Conservation (phyloP, 1,140 invertebrate genomes). For the Theocolax elegans region DNA sequence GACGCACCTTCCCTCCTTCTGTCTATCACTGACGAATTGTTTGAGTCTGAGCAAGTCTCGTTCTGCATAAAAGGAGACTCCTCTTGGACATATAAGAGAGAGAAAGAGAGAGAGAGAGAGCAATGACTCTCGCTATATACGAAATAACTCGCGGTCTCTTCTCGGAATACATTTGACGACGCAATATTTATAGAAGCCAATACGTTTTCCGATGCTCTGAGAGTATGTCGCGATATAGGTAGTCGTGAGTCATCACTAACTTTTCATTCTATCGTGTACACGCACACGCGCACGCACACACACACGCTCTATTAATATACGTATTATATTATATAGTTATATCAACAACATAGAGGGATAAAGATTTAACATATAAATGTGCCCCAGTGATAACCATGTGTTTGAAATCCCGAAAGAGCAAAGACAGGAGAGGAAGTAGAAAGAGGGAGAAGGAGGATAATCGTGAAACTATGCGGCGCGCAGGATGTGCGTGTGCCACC, state of each 20-base stretch:
- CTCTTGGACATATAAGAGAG: too few species aligned
- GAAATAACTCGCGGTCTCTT: constrained; percentile 48
- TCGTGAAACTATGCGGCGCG: constrained; percentile 35
- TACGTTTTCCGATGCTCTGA: constrained; percentile 41
- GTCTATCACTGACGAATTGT: constrained; percentile 44
- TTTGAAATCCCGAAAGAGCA: too few species aligned
- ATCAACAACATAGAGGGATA: too few species aligned
- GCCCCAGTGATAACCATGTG: too few species aligned
- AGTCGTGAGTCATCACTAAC: too few species aligned
- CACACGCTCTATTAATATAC: too few species aligned
- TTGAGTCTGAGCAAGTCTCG: constrained; percentile 5
- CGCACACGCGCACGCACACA: too few species aligned
- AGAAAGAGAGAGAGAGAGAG: constrained; percentile 38
- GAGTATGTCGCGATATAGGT: too few species aligned
- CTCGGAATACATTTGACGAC: constrained; percentile 45
- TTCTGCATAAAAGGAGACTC: background rate
- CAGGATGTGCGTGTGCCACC: background rate
- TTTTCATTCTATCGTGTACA: too few species aligned
- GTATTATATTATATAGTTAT: too few species aligned
- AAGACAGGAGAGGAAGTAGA: too few species aligned
- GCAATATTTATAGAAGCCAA: constrained; percentile 57
- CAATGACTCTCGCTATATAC: constrained; percentile 46
- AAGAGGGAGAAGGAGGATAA: background rate
- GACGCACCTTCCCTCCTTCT: constrained; percentile 35
- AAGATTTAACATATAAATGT: too few species aligned